A percentile compares a stretch with the other conserved stretches of the same genome.
Evolutionary conservation across 2,113 vertebrate species (phyloP).

Genomic region (Lethenteron reissneri): DNA sequence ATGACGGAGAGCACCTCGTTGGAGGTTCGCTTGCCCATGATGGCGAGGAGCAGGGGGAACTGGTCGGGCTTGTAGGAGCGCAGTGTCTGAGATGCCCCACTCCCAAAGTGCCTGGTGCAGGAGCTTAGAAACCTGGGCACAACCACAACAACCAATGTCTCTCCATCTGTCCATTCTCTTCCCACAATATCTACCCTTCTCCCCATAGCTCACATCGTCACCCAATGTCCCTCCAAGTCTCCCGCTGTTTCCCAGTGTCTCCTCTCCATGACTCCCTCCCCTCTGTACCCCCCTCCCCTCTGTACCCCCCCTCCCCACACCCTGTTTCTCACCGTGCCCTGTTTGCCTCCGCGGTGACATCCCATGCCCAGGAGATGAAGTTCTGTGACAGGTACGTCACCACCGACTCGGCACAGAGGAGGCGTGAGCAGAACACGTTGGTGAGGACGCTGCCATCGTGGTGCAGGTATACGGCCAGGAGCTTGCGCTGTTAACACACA

Average conservation of each 20-base stretch:
- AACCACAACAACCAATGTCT: too few relatives aligned
- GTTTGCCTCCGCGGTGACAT: conserved; percentile 87
- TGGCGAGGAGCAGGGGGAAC: conserved; percentile 87
- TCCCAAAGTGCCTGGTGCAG: conserved; percentile 91
- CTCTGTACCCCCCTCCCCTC: too few relatives aligned
- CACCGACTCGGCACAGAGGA: conserved; percentile 96
- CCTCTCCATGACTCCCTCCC: too few relatives aligned
- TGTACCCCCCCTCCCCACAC: too few relatives aligned
- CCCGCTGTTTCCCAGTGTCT: too few relatives aligned
- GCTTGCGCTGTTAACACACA: conserved; percentile 60
- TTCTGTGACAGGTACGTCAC: conserved; percentile 97
- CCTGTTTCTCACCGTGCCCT: conserved; percentile 53
- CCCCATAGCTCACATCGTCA: too few relatives aligned
- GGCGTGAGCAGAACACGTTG: conserved; percentile 97
- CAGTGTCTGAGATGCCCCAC: conserved; percentile 83
- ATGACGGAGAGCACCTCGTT: conserved; percentile 98
- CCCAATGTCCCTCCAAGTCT: too few relatives aligned
- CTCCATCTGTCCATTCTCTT: too few relatives aligned
- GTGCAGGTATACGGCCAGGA: conserved; percentile 99
- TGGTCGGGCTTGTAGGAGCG: conserved; percentile 94
- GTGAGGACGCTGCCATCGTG: conserved; percentile 94
- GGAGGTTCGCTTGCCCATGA: conserved; percentile 96
- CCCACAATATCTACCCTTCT: too few relatives aligned
- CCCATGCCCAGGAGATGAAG: conserved; percentile 99
- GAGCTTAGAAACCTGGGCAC: conserved; percentile 62